phyloP scores from a whole-genome alignment of 2,113 vertebrate genomes.

The Chlamydotis undulata region DNA sequence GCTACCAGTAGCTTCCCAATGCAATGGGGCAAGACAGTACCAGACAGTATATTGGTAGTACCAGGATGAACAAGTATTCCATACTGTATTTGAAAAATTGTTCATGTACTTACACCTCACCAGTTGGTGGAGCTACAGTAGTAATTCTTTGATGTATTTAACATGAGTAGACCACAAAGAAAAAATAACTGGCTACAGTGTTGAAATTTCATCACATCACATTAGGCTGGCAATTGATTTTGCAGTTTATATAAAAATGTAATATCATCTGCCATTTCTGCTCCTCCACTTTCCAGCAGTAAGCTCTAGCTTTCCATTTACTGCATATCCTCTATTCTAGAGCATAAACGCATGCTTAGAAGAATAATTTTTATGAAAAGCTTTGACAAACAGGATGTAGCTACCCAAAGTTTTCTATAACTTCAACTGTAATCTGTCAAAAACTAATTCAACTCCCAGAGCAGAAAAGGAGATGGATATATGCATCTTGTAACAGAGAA shows the following conservation, averaged over 20 bases:
- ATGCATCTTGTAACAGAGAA: not conserved
- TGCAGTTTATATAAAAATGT: not conserved
- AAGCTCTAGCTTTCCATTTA: not conserved
- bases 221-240: not conserved
- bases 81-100: rapidly evolving
- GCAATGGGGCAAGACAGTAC: not conserved
- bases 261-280: not conserved
- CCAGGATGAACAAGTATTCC: not conserved
- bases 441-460: not conserved
- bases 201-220: not conserved
- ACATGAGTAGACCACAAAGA: not conserved
- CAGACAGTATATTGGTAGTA: not conserved
- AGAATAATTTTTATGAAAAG: not conserved
- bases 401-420: not conserved
- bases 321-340: not conserved
- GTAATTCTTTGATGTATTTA: not conserved
- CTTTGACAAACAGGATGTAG: not conserved
- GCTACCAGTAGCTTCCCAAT: not conserved
- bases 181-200: not conserved
- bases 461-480: not conserved
- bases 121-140: not conserved
- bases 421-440: not conserved
- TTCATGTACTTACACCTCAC: not conserved
- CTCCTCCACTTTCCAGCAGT: not conserved
- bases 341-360: not conserved